Evolutionary conservation across 2,113 vertebrate species (phyloP).

Genomic region (Perca schrenkii): DNA sequence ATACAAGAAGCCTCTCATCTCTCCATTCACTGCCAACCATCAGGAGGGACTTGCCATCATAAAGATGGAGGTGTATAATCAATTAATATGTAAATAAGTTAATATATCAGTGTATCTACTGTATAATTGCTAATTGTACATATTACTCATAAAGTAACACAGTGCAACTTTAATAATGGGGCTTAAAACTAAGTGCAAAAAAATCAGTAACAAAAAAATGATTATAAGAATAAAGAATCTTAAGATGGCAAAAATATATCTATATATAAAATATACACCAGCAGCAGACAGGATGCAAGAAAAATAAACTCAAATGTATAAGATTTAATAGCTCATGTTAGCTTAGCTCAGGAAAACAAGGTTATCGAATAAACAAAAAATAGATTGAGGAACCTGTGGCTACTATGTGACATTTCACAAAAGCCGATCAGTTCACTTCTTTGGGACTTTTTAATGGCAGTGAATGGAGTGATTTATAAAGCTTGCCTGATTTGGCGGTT

Average conservation of each 20-base stretch:
- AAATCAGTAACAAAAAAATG: constrained; percentile 39
- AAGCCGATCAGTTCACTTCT: constrained; percentile 9
- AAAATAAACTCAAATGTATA: constrained; percentile 13
- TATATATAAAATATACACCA: constrained; percentile 40
- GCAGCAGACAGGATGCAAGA: constrained; percentile 28
- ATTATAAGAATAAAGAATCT: constrained; percentile 32
- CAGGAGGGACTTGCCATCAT: background rate
- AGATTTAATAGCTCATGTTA: constrained; percentile 14
- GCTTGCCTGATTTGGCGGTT: constrained; percentile 49
- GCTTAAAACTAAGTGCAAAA: constrained; percentile 43
- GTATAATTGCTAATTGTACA: constrained; percentile 29
- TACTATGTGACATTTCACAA: background rate
- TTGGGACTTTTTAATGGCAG: constrained; percentile 61
- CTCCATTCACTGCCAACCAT: constrained; percentile 79
- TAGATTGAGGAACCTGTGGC: background rate
- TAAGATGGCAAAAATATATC: constrained; percentile 30
- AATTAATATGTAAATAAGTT: background rate
- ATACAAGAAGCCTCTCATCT: constrained; percentile 67
- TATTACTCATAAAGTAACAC: constrained; percentile 40
- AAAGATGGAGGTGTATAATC: background rate
- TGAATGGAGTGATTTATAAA: constrained; percentile 67
- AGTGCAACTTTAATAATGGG: constrained; percentile 32
- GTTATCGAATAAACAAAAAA: constrained; percentile 13
- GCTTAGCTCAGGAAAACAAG: constrained; percentile 11
- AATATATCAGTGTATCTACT: constrained; percentile 18